Evolutionary conservation across 2,888 invertebrate species (phyloP), one percentile per base, ranked within the genome.

Genomic region (Pegoplata infirma): DNA sequence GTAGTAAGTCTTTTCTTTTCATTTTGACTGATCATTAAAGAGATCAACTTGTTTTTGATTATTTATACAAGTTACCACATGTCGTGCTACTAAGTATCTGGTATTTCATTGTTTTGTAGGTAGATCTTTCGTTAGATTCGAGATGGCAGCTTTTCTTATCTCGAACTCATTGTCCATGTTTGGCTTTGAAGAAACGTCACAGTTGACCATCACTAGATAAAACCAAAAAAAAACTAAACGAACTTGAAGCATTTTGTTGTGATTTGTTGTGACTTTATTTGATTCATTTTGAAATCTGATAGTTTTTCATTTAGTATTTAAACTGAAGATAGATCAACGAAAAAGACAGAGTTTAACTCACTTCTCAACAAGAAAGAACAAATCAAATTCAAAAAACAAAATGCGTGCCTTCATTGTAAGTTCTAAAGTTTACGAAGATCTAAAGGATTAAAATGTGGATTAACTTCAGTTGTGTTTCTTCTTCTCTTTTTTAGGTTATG

Each of bases 351-450:
- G 58, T 66, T 69, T 14, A 74, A 84, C 59, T 81, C 81, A 84
- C 82, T 85, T 83, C 82, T 84, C 82, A 84, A 85, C 84, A 86
- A 84, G 80, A 71, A 68, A 72, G 66, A 80, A 67, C 64, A 82
- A 83, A 82, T 85, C 83, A 74, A 82, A 73, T 72, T 80, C 12
- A 82, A 82, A 78, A 81, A 81, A 82, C 80, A 86, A 63, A 23
- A 81, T 81, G 81, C 78, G 74, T 72, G 46, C 58, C 6, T 79
- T 76, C 36, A 61, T 81, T 59, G 80, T 80, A 75, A 76, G 81
- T 80, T 40, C 5, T 47, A 21, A 23, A 36, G n/a, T n/a, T 16
- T 1, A 23, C 28, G 16, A 40, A 19, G 12, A 25, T 7, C 2
- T 3, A 5, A 40, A 61, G 47, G 32, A 71, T 63, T 55, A 49